phyloP scores from a whole-genome alignment of 1,140 invertebrate genomes.

The Bombyx mandarina region DNA sequence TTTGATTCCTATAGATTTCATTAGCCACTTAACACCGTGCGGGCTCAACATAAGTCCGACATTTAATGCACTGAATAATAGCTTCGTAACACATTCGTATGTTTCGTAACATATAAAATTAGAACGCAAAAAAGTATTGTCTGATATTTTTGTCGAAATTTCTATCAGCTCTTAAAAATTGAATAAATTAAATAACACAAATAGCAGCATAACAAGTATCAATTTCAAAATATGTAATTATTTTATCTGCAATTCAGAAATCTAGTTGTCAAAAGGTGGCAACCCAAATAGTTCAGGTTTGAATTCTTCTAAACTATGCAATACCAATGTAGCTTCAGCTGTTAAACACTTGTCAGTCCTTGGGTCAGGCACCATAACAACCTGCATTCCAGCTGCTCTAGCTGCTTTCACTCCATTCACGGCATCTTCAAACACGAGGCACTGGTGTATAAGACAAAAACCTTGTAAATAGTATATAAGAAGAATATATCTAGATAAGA shows the following conservation, averaged over 20 bases:
- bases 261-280: slow-evolving; percentile 75
- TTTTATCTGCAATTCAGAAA: neutral
- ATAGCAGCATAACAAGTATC: no score
- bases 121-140: no score
- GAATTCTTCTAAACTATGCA: slow-evolving; percentile 85
- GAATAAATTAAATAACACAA: no score
- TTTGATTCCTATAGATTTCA: no score
- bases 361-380: slow-evolving; percentile 88
- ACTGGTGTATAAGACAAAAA: slow-evolving; percentile 68
- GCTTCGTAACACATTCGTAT: no score
- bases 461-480: neutral
- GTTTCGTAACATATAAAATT: no score
- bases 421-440: slow-evolving; percentile 94
- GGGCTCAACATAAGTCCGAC: no score
- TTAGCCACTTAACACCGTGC: no score
- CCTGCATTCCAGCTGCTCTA: slow-evolving; percentile 86
- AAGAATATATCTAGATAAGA: neutral
- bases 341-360: slow-evolving; percentile 73
- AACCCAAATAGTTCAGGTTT: slow-evolving; percentile 90
- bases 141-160: no score
- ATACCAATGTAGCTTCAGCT: slow-evolving; percentile 78
- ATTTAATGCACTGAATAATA: no score
- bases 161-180: no score
- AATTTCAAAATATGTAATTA: no score
- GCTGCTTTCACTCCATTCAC: slow-evolving; percentile 89